phyloP scores from a whole-genome alignment of 2,888 invertebrate species.

The Chaetoderma sp. region DNA sequence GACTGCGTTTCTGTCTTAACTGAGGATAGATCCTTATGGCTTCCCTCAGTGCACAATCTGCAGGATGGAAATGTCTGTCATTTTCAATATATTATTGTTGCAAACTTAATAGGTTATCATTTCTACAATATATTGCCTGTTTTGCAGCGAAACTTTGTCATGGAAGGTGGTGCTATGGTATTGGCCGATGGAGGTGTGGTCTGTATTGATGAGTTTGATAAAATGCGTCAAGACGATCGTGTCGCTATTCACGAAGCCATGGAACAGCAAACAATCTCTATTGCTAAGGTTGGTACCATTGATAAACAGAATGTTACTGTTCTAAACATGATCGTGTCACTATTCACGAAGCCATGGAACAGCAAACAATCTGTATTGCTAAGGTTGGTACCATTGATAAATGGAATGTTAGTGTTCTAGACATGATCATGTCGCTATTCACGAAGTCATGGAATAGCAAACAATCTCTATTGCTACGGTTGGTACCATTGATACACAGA shows the following conservation, averaged over 20 bases:
- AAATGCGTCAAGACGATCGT: conserved; percentile 99
- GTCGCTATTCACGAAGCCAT: conserved; percentile 98
- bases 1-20: no score
- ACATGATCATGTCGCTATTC: conserved; percentile 98
- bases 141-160: conserved; percentile 88
- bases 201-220: conserved; percentile 99
- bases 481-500: conserved; percentile 28
- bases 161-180: conserved; percentile 99
- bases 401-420: no score
- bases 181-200: conserved; percentile 99
- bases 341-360: conserved; percentile 98
- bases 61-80: no score
- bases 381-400: conserved; percentile 74
- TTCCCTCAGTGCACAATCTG: no score
- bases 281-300: conserved; percentile 86
- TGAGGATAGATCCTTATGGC: no score
- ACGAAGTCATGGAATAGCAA: conserved; percentile 99
- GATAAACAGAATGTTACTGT: no score
- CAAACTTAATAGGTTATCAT: no score
- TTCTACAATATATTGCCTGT: not conserved
- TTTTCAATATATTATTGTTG: no score
- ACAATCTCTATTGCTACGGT: conserved; percentile 99
- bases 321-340: conserved; percentile 99
- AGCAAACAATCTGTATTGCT: conserved; percentile 99
- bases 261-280: conserved; percentile 99